Percentiles rank a stretch among this genome's conserved stretches.
phyloP scores from a whole-genome alignment of 2,797 vertebrate species.

The Rhinella marina region DNA sequence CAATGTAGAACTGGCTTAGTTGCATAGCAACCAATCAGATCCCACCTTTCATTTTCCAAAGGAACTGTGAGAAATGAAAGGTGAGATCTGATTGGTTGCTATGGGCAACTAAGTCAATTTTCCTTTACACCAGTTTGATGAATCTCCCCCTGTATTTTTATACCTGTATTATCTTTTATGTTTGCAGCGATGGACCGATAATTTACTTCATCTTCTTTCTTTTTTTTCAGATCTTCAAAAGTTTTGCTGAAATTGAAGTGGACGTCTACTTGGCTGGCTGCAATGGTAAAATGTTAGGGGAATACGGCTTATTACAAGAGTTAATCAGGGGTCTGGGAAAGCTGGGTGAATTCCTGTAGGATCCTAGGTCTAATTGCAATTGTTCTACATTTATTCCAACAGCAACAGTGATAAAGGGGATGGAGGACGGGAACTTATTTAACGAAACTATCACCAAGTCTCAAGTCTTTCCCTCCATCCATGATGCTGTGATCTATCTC shows the following conservation, averaged over 20 bases:
- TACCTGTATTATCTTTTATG: no score
- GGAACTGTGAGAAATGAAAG: no score
- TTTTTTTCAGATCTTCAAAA: slow-evolving; percentile 82
- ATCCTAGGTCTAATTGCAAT: background rate
- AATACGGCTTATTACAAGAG: background rate
- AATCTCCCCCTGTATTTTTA: no score
- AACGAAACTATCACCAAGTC: slow-evolving; percentile 82
- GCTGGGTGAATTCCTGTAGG: background rate
- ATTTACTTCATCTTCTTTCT: background rate
- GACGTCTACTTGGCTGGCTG: slow-evolving; percentile 84
- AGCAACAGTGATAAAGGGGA: slow-evolving; percentile 83
- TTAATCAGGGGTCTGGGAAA: background rate
- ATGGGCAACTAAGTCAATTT: no score
- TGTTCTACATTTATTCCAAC: slow-evolving; percentile 22
- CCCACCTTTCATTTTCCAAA: no score
- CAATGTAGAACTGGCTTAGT: no score
- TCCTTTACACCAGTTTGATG: no score
- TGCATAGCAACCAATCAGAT: no score
- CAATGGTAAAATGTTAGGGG: slow-evolving; percentile 75
- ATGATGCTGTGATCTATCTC: slow-evolving; percentile 79
- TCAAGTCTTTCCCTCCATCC: slow-evolving; percentile 84
- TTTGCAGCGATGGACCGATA: background rate
- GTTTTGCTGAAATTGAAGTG: slow-evolving; percentile 86
- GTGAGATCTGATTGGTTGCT: no score
- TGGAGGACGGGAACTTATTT: slow-evolving; percentile 88